Evolutionary conservation across 1,140 invertebrate species (phyloP), one percentile per base, ranked within the genome.

Genomic region (Ephestia elutella): DNA sequence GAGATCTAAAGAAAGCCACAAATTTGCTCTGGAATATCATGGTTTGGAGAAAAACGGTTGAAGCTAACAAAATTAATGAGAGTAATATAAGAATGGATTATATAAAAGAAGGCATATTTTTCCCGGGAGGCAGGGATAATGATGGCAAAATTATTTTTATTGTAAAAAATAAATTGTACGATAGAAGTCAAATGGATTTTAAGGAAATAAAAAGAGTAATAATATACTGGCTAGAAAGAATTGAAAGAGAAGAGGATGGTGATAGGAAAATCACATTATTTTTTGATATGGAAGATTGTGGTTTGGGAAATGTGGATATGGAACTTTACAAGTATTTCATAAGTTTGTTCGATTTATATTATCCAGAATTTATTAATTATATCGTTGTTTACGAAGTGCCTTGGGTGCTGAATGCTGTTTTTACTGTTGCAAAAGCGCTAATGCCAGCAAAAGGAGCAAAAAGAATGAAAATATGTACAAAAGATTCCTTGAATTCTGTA

Each of bases 311-410:
- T 72, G 90, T 98, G 92, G 97, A 98, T 86, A 93, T 96, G 92
- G 95, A 96, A 15, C 92, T 96, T 60, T 94, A 92, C 0, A 94
- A 94, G 73, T 97, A 96, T 70, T 88, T 98, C 55, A 96, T 98
- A 62, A 92, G 91, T 25, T 90, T 97, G 20, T 96, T 97, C 75
- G 97, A 98, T 83, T 89, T 90, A 30, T 97, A 98, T 80, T 98
- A 98, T 89, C 97, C 97, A 9, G 94, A 93, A 87, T 93, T 95
- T 80, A 84, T 97, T 60, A 98, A 97, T 80, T 96, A 97, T 75
- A 96, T 99, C 60, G 89, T 98, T 48, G 94, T 98, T 55, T 96
- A 92, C 87, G 96, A 98, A 81, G 96, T 99, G 95, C 95, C 97
- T 5, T 99, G 97, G 97, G 92, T 98, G 7, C 89, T 98, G 57